These are phyloP conservation scores for Ochropleura leucogaster DNA, from an alignment of 2,888 invertebrate species.

Conservation along the genomic window DNA sequence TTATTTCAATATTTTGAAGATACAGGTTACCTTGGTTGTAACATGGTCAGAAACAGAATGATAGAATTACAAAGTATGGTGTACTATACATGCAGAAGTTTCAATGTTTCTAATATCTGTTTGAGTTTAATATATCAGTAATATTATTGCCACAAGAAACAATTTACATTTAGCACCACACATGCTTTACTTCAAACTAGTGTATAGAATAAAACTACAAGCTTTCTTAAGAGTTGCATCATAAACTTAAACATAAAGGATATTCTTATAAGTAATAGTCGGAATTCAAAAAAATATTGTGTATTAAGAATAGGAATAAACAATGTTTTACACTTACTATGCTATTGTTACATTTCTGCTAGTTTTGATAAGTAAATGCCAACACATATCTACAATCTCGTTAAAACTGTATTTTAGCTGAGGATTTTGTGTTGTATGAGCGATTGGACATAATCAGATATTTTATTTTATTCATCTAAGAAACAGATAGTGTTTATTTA, in stretches of 20 bases:
- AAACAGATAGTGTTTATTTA: slow-evolving; percentile 21
- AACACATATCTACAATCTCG: slow-evolving; percentile 19
- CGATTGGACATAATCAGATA: slow-evolving; percentile 17
- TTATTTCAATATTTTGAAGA: slow-evolving; percentile 49
- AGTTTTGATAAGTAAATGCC: slow-evolving; percentile 8
- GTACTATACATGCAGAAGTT: slow-evolving; percentile 27
- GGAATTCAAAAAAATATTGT: slow-evolving; percentile 60
- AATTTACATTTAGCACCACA: not conserved
- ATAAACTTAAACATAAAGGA: slow-evolving; percentile 44
- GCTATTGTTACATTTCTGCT: slow-evolving; percentile 33
- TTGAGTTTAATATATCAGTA: not conserved
- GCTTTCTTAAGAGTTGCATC: slow-evolving; percentile 7
- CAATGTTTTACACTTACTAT: slow-evolving; percentile 34
- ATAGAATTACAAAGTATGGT: slow-evolving; percentile 1
- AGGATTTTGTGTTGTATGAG: slow-evolving; percentile 17
- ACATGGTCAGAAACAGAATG: slow-evolving; percentile 6
- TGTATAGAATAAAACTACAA: slow-evolving; percentile 17
- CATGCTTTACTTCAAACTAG: slow-evolving; percentile 13
- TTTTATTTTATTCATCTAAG: not conserved
- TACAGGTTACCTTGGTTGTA: slow-evolving; percentile 23
- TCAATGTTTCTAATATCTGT: not conserved
- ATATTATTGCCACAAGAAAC: not conserved
- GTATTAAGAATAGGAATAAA: slow-evolving; percentile 54
- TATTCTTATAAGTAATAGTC: slow-evolving; percentile 68
- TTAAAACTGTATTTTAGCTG: not conserved